Conservation (phyloP, 2,797 vertebrate species). For the Melanitta fusca region DNA sequence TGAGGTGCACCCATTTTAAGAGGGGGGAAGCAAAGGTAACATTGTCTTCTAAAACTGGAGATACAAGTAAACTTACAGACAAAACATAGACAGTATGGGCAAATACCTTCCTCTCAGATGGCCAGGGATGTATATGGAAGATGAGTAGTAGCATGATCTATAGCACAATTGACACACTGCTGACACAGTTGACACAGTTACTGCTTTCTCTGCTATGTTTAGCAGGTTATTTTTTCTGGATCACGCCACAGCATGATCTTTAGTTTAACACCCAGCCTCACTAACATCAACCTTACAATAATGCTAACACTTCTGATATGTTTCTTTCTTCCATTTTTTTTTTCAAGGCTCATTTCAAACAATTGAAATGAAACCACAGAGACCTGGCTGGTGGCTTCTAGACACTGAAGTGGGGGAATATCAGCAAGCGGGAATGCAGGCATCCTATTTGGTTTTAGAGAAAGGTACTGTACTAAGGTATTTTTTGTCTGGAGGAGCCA, state of each 20-base stretch:
- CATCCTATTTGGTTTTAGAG: slow-evolving; percentile 90
- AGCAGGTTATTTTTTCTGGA: background rate
- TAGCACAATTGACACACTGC: background rate
- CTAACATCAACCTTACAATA: background rate
- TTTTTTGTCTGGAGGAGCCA: background rate
- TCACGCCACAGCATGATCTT: background rate
- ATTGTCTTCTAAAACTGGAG: background rate
- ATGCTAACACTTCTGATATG: background rate
- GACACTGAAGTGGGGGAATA: slow-evolving; percentile 89
- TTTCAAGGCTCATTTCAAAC: slow-evolving; percentile 90
- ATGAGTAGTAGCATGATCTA: background rate
- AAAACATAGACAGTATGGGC: background rate
- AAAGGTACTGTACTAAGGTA: slow-evolving; percentile 79
- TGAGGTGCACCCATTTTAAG: background rate
- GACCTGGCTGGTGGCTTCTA: slow-evolving; percentile 92
- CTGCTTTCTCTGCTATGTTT: background rate
- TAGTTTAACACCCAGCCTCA: background rate
- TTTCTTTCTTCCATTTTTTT: slow-evolving; percentile 2
- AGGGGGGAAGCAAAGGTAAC: background rate
- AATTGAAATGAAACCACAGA: slow-evolving; percentile 92
- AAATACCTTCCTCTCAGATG: background rate
- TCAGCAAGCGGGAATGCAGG: slow-evolving; percentile 92
- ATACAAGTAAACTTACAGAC: background rate
- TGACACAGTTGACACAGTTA: too few relatives aligned
- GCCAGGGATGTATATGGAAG: background rate